These are phyloP conservation scores for Clinocottus analis DNA, from an alignment of 2,113 vertebrate genomes.

Conservation along the genomic window DNA sequence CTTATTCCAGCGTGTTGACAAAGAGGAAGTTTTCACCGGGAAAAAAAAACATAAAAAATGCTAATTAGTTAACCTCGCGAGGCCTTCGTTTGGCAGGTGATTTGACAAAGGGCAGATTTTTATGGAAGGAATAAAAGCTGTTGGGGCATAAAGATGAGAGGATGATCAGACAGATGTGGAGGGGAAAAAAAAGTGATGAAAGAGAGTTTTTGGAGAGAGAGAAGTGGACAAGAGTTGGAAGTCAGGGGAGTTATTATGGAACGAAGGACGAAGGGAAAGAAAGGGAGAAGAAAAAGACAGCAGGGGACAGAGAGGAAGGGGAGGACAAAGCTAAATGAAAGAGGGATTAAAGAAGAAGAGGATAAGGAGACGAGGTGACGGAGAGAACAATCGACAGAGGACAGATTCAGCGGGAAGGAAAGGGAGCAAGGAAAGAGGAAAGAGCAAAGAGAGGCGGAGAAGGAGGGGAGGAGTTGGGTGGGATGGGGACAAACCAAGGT, in stretches of 20 bases:
- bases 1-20: constrained; percentile 8
- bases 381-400: constrained; percentile 52
- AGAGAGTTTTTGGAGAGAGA: neutral
- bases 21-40: constrained; percentile 4
- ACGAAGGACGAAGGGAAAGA: neutral
- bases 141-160: neutral
- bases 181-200: neutral
- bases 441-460: constrained; percentile 54
- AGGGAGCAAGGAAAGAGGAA: constrained; percentile 59
- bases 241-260: neutral
- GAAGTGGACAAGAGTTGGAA: neutral
- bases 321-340: constrained; percentile 32
- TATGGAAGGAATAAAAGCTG: constrained; percentile 16
- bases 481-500: constrained; percentile 84
- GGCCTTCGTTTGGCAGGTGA: constrained; percentile 13
- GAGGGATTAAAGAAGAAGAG: constrained; percentile 25
- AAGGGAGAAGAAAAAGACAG: neutral
- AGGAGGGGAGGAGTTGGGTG: constrained; percentile 36
- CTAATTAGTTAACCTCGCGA: constrained; percentile 38
- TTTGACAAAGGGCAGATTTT: constrained; percentile 26
- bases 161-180: neutral
- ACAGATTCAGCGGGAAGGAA: constrained; percentile 55
- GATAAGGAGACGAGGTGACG: constrained; percentile 41
- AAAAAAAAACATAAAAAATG: constrained; percentile 37
- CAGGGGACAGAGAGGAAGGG: neutral